phyloP scores from a whole-genome alignment of 2,888 invertebrate genomes.

The Xestia xanthographa region DNA sequence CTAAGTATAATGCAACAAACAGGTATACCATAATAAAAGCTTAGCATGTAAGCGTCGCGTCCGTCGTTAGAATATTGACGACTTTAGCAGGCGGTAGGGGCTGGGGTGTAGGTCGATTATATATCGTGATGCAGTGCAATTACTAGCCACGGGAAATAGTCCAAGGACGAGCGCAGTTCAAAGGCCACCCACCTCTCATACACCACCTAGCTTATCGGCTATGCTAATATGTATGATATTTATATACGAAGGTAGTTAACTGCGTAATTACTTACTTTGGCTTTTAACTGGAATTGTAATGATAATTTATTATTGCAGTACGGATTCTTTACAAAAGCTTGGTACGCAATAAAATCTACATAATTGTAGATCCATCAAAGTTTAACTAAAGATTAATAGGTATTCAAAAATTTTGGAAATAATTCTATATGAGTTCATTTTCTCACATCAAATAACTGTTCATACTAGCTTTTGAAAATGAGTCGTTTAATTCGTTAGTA shows the following conservation, averaged over 20 bases:
- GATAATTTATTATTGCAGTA: constrained; percentile 38
- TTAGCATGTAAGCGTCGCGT: constrained; percentile 28
- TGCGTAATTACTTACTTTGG: constrained; percentile 49
- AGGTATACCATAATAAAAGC: constrained; percentile 1
- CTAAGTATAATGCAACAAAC: constrained; percentile 32
- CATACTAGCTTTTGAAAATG: neutral
- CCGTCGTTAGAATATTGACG: constrained; percentile 56
- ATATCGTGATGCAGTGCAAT: constrained; percentile 87
- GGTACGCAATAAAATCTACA: constrained; percentile 13
- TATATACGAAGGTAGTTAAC: constrained; percentile 44
- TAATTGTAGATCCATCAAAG: constrained; percentile 30
- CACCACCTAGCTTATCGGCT: constrained; percentile 54
- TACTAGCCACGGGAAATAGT: constrained; percentile 83
- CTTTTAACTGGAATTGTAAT: constrained; percentile 28
- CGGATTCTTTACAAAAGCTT: constrained; percentile 26
- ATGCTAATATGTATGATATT: constrained; percentile 48
- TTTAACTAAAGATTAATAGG: constrained; percentile 7
- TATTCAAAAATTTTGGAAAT: neutral
- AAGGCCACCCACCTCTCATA: constrained; percentile 74
- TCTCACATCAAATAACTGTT: neutral
- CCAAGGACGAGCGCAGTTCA: constrained; percentile 82
- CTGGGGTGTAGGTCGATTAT: constrained; percentile 73
- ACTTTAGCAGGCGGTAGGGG: constrained; percentile 63
- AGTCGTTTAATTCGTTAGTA: neutral
- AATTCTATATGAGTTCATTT: neutral